phyloP scores from a whole-genome alignment of 2,113 vertebrate genomes.

The Crypturellus undulatus region DNA sequence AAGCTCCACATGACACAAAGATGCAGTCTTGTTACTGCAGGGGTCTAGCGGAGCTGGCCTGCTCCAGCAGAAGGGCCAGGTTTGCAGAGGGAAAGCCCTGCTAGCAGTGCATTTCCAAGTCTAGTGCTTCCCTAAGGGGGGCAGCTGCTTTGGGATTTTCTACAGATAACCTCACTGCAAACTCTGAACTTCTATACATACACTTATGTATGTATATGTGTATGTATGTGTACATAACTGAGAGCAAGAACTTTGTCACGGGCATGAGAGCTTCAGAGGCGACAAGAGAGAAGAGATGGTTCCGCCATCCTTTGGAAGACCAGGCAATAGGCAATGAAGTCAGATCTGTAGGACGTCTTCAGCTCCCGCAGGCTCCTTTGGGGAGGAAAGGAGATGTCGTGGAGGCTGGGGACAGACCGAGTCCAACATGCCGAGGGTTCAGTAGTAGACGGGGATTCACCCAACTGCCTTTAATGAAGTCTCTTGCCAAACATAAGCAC shows the following conservation, averaged over 20 bases:
- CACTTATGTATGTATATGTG: fast-evolving
- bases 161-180: too few relatives aligned
- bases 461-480: neutral
- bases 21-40: too few relatives aligned
- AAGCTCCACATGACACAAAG: too few relatives aligned
- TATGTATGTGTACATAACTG: too few relatives aligned
- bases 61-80: too few relatives aligned
- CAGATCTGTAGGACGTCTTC: neutral
- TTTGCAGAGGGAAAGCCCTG: too few relatives aligned
- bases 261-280: neutral
- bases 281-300: fast-evolving
- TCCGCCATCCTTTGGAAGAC: neutral
- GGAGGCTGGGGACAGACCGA: neutral
- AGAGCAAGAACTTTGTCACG: neutral
- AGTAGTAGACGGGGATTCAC: neutral
- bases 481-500: neutral
- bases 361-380: neutral
- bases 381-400: neutral
- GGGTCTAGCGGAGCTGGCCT: too few relatives aligned
- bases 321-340: neutral
- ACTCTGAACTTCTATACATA: too few relatives aligned
- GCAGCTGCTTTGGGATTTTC: too few relatives aligned
- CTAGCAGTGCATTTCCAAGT: too few relatives aligned
- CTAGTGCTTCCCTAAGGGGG: too few relatives aligned
- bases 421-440: neutral